These are phyloP conservation scores for Vanessa atalanta DNA, from an alignment of 1,140 invertebrate genomes.

Conservation along the genomic window DNA sequence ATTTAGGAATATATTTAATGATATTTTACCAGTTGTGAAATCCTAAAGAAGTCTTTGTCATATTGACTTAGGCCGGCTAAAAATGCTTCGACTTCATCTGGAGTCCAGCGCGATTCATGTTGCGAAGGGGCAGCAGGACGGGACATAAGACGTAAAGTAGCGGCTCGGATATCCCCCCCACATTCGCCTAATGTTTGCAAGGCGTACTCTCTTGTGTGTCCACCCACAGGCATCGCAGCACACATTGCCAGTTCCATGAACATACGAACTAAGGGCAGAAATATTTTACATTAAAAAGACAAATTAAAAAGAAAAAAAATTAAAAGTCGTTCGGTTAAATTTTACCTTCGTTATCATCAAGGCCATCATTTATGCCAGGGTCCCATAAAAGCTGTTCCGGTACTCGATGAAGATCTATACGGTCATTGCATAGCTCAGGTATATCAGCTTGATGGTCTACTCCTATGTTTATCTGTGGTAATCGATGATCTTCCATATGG, in stretches of 20 bases:
- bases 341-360: conserved; percentile 88
- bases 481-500: conserved; percentile 59
- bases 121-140: conserved; percentile 86
- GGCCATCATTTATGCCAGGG: conserved; percentile 86
- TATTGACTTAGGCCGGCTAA: conserved; percentile 92
- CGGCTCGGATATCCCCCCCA: conserved; percentile 93
- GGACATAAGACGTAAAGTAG: conserved; percentile 91
- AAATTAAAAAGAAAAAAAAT: conserved; percentile 9
- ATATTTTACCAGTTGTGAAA: conserved; percentile 88
- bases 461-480: conserved; percentile 92
- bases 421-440: conserved; percentile 82
- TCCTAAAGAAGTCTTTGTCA: conserved; percentile 96
- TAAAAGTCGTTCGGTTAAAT: too few species aligned
- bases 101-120: conserved; percentile 91
- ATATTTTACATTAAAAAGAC: background rate
- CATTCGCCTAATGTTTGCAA: conserved; percentile 93
- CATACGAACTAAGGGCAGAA: conserved; percentile 85
- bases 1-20: background rate
- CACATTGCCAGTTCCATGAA: conserved; percentile 96
- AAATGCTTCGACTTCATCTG: conserved; percentile 93
- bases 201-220: conserved; percentile 96
- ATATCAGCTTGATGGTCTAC: conserved; percentile 93
- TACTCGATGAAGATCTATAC: conserved; percentile 74
- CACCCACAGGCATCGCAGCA: conserved; percentile 93
- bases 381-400: conserved; percentile 92